These are phyloP conservation scores for Onychomys arenicola DNA, from an alignment of 2,797 vertebrate species.

Conservation along the genomic window DNA sequence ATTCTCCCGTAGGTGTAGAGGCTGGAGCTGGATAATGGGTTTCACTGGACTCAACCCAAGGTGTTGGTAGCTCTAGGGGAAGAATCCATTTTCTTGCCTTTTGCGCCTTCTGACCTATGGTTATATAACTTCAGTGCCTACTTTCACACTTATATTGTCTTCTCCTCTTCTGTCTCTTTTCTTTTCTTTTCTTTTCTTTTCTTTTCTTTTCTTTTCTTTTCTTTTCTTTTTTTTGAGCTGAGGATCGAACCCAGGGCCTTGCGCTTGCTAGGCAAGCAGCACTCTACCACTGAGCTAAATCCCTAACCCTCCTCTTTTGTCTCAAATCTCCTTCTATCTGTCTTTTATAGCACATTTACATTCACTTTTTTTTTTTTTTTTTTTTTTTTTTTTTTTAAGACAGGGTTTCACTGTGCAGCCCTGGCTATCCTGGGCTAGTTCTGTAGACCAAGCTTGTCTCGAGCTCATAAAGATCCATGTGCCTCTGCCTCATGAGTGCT, in stretches of 20 bases:
- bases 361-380: neutral
- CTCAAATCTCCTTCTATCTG: neutral
- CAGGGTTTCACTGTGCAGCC: neutral
- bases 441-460: neutral
- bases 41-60: neutral
- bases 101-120: neutral
- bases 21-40: neutral
- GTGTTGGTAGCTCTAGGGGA: neutral
- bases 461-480: neutral
- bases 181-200: too few species aligned
- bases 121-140: neutral
- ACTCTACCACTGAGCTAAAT: too few species aligned
- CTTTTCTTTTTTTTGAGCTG: too few species aligned
- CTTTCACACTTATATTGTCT: neutral
- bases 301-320: neutral
- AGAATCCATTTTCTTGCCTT: neutral
- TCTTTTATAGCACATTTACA: neutral
- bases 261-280: too few species aligned
- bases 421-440: neutral
- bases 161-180: neutral
- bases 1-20: neutral
- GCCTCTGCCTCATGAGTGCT: neutral
- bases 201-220: too few species aligned
- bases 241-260: too few species aligned
- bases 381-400: neutral